Evolutionary conservation across 2,113 vertebrate species (phyloP).

Genomic region (Cololabis saira): DNA sequence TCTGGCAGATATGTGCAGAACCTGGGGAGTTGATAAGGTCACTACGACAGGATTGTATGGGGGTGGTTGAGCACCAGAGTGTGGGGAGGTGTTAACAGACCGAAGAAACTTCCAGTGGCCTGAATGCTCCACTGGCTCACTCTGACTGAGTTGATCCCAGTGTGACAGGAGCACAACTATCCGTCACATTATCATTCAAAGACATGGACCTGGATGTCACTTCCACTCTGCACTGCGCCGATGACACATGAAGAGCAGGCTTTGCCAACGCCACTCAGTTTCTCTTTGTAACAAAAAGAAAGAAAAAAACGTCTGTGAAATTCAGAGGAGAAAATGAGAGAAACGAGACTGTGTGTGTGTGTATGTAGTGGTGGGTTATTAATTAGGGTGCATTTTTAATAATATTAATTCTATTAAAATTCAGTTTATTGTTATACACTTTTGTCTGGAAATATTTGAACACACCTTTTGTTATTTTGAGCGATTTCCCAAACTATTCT

Average conservation of each 20-base stretch:
- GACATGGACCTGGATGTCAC: constrained; percentile 48
- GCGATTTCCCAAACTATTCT: too few relatives aligned
- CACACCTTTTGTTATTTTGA: too few relatives aligned
- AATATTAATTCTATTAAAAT: too few relatives aligned
- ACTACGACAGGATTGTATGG: constrained; percentile 29
- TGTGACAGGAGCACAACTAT: constrained; percentile 62
- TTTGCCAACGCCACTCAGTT: constrained; percentile 41
- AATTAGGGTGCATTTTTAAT: too few relatives aligned
- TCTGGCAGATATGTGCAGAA: constrained; percentile 31
- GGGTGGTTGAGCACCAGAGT: constrained; percentile 2
- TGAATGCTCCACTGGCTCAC: constrained; percentile 46
- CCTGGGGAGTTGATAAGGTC: constrained; percentile 34
- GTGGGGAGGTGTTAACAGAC: constrained; percentile 22
- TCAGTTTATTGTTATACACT: too few relatives aligned
- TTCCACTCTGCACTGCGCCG: constrained; percentile 11
- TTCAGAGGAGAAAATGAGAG: too few relatives aligned
- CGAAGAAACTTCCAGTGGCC: constrained; percentile 39
- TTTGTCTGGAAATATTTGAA: too few relatives aligned
- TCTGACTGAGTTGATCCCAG: constrained; percentile 45
- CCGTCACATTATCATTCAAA: constrained; percentile 71
- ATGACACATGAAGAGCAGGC: constrained; percentile 27
- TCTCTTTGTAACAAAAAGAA: constrained; percentile 3
- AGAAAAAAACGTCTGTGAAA: too few relatives aligned
- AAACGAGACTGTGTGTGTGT: too few relatives aligned
- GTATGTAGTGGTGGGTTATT: too few relatives aligned